Evolutionary conservation across 1,140 invertebrate species (phyloP), one percentile per base, ranked within the genome.

Genomic region (Calliphora vicina): DNA sequence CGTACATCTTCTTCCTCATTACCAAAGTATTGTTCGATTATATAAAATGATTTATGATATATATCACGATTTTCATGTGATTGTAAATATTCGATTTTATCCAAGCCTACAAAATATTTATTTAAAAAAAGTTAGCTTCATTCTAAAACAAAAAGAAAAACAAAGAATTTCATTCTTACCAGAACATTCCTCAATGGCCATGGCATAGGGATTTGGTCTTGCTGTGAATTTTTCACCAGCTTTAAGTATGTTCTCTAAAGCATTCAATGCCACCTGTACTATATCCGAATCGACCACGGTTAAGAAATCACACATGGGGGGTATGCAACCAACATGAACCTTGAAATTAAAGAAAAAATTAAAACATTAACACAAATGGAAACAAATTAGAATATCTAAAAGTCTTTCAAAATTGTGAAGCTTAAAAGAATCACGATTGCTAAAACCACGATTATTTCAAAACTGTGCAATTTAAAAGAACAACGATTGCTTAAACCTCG

Each of bases 11-110:
- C 98, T 90, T 97, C 96, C 87, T 98, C 97, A 4, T 95, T 94
- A 12, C 96, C 94, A 91, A 99, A 99, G 92, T 96, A 99, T 90
- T 96, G 96, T 90, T 99, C 97, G 86, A 99, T 99, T 84, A 99
- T 97, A 88, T 98, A 96, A 89, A 98, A 98, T 20, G 97, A 96
- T 90, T 98, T 97, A 90, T 98, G 95, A 91, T 99, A 99, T 83
- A 99, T 97, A 80, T 99, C 97, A 88, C 96, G 94, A 88, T 99
- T 99, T 90, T 98, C 97, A 91, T 99, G 98, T 15, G 97, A 97
- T 91, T 99, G 98, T 8, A 99, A 92, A 91, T 96, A 98, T 92
- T 99, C 98, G 84, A 99, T 99, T 92, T 99, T 99, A 87, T 99
- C 98, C 87, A 99, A 92, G 87, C 97, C 97, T 97, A 86, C 25